Conservation (phyloP, 2,797 vertebrate genomes). For the Bradypodion pumilum region DNA sequence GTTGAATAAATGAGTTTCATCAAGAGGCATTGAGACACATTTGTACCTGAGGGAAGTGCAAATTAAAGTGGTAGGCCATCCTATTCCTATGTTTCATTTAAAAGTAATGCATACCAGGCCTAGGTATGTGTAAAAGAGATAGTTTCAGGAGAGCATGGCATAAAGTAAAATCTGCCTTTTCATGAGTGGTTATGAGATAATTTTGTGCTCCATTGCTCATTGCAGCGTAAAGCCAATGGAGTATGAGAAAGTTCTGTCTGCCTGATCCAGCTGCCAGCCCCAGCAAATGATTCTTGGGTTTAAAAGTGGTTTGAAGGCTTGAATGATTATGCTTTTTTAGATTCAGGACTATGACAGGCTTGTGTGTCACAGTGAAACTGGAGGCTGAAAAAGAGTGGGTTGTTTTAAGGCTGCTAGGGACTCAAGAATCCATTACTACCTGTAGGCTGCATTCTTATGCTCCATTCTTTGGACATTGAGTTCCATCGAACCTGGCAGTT, state of each 20-base stretch:
- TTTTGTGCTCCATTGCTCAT: not conserved
- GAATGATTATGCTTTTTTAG: not conserved
- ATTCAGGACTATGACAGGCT: not conserved
- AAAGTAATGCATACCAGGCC: constrained; percentile 1
- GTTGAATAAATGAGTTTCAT: constrained; percentile 37
- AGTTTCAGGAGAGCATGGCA: not conserved
- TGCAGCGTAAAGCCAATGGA: not conserved
- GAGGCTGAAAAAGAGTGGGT: not conserved
- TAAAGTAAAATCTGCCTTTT: not conserved
- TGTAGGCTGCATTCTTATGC: not conserved
- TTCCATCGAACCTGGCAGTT: too few relatives aligned
- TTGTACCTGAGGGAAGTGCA: constrained; percentile 30
- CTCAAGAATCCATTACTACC: not conserved
- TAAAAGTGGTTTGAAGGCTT: not conserved
- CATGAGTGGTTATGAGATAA: not conserved
- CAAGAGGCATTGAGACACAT: constrained; percentile 32
- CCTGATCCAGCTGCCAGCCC: not conserved
- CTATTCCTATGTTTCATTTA: not conserved
- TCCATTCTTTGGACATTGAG: not conserved
- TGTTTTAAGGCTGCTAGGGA: not conserved
- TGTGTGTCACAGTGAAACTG: not conserved
- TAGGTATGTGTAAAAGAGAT: not conserved
- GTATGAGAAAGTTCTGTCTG: not conserved
- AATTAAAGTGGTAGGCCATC: constrained; percentile 37
- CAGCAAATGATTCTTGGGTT: not conserved